These are phyloP conservation scores for Argyra leucocephala DNA, from an alignment of 2,888 invertebrate genomes.

Conservation along the genomic window DNA sequence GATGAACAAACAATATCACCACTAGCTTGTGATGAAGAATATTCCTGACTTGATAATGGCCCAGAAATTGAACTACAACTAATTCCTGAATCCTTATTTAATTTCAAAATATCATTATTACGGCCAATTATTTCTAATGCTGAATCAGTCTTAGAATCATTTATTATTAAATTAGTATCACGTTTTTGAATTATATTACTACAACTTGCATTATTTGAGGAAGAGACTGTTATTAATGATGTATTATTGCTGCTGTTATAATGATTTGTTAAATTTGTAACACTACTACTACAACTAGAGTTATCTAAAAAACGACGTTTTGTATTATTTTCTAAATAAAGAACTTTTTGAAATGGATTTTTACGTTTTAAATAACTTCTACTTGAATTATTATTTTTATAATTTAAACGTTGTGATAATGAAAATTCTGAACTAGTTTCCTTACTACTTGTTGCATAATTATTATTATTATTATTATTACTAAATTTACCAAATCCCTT, in stretches of 20 bases:
- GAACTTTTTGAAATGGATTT: neutral
- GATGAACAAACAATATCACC: constrained; percentile 11
- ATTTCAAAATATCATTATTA: constrained; percentile 16
- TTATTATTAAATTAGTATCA: constrained; percentile 3
- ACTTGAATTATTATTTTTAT: neutral
- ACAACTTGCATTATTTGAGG: constrained; percentile 4
- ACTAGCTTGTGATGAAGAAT: neutral
- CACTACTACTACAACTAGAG: neutral
- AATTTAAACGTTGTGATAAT: neutral
- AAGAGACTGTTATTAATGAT: constrained; percentile 7
- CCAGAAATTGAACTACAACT: constrained; percentile 26
- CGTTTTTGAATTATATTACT: constrained; percentile 13
- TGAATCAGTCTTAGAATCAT: constrained; percentile 23
- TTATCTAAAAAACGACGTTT: neutral
- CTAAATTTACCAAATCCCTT: neutral
- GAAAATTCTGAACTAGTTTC: neutral
- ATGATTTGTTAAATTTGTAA: neutral
- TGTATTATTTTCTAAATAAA: neutral
- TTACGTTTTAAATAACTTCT: neutral
- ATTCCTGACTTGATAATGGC: constrained; percentile 28
- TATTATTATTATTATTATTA: neutral
- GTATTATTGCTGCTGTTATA: constrained; percentile 16
- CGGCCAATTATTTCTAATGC: constrained; percentile 12
- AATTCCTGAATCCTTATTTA: constrained; percentile 29
- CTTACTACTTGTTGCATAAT: neutral